A percentile compares a stretch with the other conserved stretches of the same genome.
These are phyloP conservation scores for Ametastegia equiseti DNA, from an alignment of 2,888 invertebrate genomes.

Conservation along the genomic window DNA sequence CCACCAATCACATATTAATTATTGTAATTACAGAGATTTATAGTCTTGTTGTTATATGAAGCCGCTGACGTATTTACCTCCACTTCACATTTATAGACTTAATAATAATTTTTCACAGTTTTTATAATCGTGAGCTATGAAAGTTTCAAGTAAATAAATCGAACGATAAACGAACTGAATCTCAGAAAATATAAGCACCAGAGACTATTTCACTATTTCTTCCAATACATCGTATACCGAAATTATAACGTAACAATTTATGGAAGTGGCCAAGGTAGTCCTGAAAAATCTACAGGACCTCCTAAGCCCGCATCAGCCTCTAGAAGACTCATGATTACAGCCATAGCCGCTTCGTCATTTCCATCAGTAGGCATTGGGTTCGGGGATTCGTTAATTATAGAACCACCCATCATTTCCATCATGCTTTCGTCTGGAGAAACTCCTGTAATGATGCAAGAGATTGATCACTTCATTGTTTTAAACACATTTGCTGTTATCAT, in stretches of 20 bases:
- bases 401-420: slow-evolving; percentile 80
- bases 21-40: neutral
- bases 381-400: slow-evolving; percentile 76
- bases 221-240: neutral
- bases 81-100: neutral
- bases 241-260: slow-evolving; percentile 63
- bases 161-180: neutral
- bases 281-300: slow-evolving; percentile 91
- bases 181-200: neutral
- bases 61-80: neutral
- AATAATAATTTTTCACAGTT: neutral
- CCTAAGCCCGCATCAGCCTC: slow-evolving; percentile 94
- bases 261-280: slow-evolving; percentile 91
- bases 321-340: slow-evolving; percentile 92
- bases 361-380: slow-evolving; percentile 81
- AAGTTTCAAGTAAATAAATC: neutral
- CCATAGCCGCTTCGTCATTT: slow-evolving; percentile 94
- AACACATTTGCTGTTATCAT: slow-evolving; percentile 28
- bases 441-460: slow-evolving; percentile 56
- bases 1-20: neutral
- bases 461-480: neutral
- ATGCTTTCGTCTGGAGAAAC: slow-evolving; percentile 76
- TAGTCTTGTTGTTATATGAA: neutral
- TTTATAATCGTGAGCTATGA: neutral
- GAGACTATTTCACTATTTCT: neutral